phyloP scores from a whole-genome alignment of 2,113 vertebrate genomes.

The Callospermophilus lateralis region DNA sequence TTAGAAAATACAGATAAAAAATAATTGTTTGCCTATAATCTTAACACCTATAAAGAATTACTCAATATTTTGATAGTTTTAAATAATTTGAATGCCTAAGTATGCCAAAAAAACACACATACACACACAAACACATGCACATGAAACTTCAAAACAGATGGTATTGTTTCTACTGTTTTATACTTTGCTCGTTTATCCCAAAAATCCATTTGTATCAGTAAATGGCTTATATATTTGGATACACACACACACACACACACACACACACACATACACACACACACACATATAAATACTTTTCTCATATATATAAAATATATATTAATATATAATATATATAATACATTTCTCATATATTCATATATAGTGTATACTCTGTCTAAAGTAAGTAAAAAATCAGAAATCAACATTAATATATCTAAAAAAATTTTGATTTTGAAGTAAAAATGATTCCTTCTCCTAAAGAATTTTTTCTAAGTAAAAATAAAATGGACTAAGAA shows the following conservation, averaged over 20 bases:
- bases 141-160: background rate
- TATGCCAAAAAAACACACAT: background rate
- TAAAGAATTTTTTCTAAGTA: constrained; percentile 17
- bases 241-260: background rate
- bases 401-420: background rate
- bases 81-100: background rate
- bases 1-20: background rate
- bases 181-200: background rate
- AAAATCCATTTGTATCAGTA: background rate
- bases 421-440: constrained; percentile 5
- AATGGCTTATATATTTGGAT: background rate
- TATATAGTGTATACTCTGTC: background rate
- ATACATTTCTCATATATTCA: background rate
- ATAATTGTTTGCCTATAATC: background rate
- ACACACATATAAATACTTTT: background rate
- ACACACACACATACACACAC: background rate
- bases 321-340: no score
- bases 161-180: background rate
- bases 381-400: background rate
- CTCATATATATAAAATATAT: background rate
- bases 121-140: background rate
- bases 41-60: background rate
- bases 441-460: constrained; percentile 8
- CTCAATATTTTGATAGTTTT: background rate
- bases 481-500: background rate